Evolutionary conservation across 1,140 invertebrate species (phyloP).

Genomic region (Mylabris phalerata): DNA sequence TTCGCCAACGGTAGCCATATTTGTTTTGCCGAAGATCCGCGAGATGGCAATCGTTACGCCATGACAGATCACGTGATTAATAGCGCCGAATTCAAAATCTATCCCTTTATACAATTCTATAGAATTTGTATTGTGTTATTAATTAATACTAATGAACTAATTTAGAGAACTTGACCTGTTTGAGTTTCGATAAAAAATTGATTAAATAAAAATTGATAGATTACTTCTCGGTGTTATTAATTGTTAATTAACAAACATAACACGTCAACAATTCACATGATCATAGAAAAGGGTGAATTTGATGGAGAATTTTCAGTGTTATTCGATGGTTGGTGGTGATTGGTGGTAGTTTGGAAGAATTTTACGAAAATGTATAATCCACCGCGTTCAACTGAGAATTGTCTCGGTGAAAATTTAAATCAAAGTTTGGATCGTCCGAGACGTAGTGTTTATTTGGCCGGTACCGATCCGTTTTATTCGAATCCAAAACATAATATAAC

Average conservation of each 20-base stretch:
- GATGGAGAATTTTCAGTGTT: too few species aligned
- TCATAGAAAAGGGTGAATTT: too few species aligned
- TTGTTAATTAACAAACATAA: constrained; percentile 6
- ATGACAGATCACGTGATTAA: background rate
- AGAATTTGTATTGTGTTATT: too few species aligned
- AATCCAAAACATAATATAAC: background rate
- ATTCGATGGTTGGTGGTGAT: too few species aligned
- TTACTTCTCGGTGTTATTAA: constrained; percentile 7
- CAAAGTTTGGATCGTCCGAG: background rate
- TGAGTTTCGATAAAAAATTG: background rate
- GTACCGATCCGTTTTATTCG: background rate
- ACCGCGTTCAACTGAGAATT: background rate
- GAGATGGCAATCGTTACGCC: constrained; percentile 8
- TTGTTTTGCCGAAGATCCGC: background rate
- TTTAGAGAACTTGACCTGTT: constrained; percentile 10
- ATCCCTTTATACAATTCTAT: too few species aligned
- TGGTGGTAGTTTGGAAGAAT: too few species aligned
- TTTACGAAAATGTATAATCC: background rate
- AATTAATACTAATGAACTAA: too few species aligned
- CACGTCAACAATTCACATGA: constrained; percentile 2
- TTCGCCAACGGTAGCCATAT: constrained; percentile 7
- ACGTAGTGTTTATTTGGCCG: background rate
- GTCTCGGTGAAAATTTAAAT: background rate
- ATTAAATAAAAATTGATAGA: background rate
- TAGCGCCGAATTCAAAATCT: background rate